A percentile compares a stretch with the other conserved stretches of the same genome.
Evolutionary conservation across 2,888 invertebrate genomes (phyloP).

Genomic region (Aleiodes testaceus): DNA sequence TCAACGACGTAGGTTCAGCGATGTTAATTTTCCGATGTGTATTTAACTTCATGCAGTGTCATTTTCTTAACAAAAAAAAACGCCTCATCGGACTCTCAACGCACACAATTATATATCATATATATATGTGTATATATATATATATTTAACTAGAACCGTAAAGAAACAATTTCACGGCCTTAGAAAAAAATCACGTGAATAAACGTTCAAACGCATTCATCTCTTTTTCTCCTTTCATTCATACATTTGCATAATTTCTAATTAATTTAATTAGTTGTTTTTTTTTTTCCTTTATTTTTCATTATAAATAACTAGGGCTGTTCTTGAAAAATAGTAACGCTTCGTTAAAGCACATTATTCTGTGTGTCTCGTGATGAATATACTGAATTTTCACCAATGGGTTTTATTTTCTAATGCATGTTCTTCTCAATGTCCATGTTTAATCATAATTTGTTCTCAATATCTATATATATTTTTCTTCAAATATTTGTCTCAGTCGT

Average conservation of each 20-base stretch:
- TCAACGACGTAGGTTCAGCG: slow-evolving; percentile 18
- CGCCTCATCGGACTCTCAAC: slow-evolving; percentile 20
- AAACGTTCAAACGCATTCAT: slow-evolving; percentile 23
- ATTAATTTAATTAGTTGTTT: slow-evolving; percentile 24
- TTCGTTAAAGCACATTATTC: slow-evolving; percentile 54
- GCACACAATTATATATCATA: slow-evolving; percentile 43
- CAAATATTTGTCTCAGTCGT: slow-evolving; percentile 18
- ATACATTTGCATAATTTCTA: slow-evolving; percentile 39
- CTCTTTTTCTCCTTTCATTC: slow-evolving; percentile 37
- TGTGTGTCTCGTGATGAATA: slow-evolving; percentile 24
- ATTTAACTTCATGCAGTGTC: slow-evolving; percentile 53
- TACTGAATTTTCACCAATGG: slow-evolving; percentile 38
- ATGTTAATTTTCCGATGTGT: slow-evolving; percentile 13
- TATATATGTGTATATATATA: neutral
- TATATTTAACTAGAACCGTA: slow-evolving; percentile 35
- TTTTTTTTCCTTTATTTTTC: slow-evolving; percentile 25
- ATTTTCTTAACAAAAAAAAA: slow-evolving; percentile 33
- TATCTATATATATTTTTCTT: neutral
- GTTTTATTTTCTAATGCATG: slow-evolving; percentile 41
- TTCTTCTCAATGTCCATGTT: slow-evolving; percentile 31
- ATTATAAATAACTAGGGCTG: slow-evolving; percentile 62
- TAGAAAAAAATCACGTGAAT: slow-evolving; percentile 19
- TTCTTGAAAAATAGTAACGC: slow-evolving; percentile 66
- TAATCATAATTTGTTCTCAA: slow-evolving; percentile 14
- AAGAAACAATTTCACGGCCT: slow-evolving; percentile 14